A percentile compares a stretch with the other conserved stretches of the same genome.
Evolutionary conservation across 2,888 invertebrate genomes (phyloP).

Genomic region (Polymixis flavicincta): DNA sequence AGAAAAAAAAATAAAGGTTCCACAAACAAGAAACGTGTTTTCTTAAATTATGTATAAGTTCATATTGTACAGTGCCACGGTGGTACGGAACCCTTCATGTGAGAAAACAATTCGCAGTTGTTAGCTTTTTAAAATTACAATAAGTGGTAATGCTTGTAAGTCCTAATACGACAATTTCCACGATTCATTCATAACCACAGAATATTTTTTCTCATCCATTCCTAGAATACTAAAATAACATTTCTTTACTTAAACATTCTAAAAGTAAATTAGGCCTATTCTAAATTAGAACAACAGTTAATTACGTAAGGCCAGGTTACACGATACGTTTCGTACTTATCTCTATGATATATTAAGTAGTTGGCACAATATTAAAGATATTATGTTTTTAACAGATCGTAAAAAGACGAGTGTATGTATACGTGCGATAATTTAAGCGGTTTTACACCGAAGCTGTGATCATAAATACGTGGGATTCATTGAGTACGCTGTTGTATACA

Average conservation of each 20-base stretch:
- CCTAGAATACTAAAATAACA: slow-evolving; percentile 46
- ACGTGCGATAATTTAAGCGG: slow-evolving; percentile 63
- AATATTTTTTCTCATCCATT: slow-evolving; percentile 26
- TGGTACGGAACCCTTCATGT: too few relatives aligned
- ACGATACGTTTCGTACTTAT: slow-evolving; percentile 43
- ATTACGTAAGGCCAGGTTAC: slow-evolving; percentile 58
- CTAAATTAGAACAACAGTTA: slow-evolving; percentile 53
- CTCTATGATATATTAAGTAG: slow-evolving; percentile 60
- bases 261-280: slow-evolving; percentile 57
- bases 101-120: too few relatives aligned
- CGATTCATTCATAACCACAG: slow-evolving; percentile 10
- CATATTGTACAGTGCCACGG: too few relatives aligned
- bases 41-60: too few relatives aligned
- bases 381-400: slow-evolving; percentile 74
- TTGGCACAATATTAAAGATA: slow-evolving; percentile 66
- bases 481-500: slow-evolving; percentile 46
- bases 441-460: slow-evolving; percentile 48
- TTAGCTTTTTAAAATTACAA: neutral
- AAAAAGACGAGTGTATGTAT: slow-evolving; percentile 63
- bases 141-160: neutral
- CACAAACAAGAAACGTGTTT: too few relatives aligned
- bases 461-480: slow-evolving; percentile 66
- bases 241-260: slow-evolving; percentile 52
- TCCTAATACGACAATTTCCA: slow-evolving; percentile 8
- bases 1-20: too few relatives aligned